Conservation (phyloP, 2,888 invertebrate species). For the Sturmia bella region DNA sequence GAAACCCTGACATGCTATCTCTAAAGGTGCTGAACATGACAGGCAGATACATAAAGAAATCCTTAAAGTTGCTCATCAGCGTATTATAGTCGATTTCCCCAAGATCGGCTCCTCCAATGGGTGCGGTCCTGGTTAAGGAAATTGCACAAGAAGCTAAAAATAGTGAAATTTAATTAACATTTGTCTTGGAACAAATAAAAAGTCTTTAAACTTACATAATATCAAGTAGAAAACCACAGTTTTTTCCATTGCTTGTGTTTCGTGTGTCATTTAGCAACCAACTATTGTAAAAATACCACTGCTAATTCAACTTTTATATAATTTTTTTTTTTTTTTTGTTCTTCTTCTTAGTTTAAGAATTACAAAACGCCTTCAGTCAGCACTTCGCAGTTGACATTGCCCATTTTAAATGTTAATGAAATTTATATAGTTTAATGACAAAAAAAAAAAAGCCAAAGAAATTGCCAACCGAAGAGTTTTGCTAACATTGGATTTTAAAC, state of each 20-base stretch:
- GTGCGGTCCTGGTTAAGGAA: conserved; percentile 44
- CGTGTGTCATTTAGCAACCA: background rate
- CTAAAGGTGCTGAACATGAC: conserved; percentile 79
- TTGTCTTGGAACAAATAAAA: background rate
- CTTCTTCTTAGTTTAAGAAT: background rate
- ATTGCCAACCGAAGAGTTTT: conserved; percentile 26
- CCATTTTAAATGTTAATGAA: conserved; percentile 52
- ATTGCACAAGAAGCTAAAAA: conserved; percentile 40
- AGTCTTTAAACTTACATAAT: conserved; percentile 38
- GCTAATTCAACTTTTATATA: conserved; percentile 50
- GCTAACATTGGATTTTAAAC: conserved; percentile 40
- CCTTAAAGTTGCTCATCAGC: conserved; percentile 78
- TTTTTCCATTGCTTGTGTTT: conserved; percentile 72
- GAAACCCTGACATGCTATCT: conserved; percentile 79
- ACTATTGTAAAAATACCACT: conserved; percentile 2
- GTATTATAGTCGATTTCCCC: conserved; percentile 76
- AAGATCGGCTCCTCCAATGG: conserved; percentile 17
- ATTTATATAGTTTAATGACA: conserved; percentile 10
- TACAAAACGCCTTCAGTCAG: conserved; percentile 34
- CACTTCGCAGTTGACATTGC: conserved; percentile 56
- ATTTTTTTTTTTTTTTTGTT: background rate
- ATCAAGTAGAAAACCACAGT: conserved; percentile 33
- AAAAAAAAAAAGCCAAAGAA: background rate
- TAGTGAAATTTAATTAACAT: background rate
- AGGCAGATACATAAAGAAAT: conserved; percentile 80